These are phyloP conservation scores for Lepidocolaptes lacrymiger DNA, from an alignment of 2,797 vertebrate genomes.

Conservation along the genomic window DNA sequence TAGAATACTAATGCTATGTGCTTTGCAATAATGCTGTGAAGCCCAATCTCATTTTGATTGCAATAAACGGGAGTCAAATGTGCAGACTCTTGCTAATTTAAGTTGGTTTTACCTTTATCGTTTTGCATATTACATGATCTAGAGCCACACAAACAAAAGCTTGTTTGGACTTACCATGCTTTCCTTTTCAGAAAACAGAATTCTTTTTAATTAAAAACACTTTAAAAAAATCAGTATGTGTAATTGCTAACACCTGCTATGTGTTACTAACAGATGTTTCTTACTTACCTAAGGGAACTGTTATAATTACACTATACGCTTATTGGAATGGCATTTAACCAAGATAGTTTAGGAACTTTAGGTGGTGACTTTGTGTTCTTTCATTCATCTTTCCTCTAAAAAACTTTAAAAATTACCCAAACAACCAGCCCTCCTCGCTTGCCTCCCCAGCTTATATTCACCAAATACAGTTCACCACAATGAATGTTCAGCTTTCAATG, in stretches of 20 bases:
- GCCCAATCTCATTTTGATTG: constrained; percentile 60
- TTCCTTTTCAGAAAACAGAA: constrained; percentile 78
- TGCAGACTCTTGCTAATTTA: constrained; percentile 62
- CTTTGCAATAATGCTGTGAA: constrained; percentile 39
- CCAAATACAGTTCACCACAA: background rate
- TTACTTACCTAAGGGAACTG: constrained; percentile 81
- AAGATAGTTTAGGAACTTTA: constrained; percentile 74
- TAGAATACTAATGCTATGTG: constrained; percentile 26
- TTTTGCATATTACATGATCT: constrained; percentile 59
- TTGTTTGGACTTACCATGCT: constrained; percentile 71
- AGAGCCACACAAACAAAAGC: constrained; percentile 61
- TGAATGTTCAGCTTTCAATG: background rate
- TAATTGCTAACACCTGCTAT: constrained; percentile 84
- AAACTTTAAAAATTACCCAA: background rate
- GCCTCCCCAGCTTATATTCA: background rate
- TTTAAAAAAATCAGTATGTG: constrained; percentile 77
- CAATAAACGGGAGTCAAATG: constrained; percentile 56
- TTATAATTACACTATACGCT: constrained; percentile 80
- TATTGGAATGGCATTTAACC: constrained; percentile 77
- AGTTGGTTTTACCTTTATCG: constrained; percentile 61
- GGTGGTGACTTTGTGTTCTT: constrained; percentile 72
- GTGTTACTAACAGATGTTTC: constrained; percentile 82
- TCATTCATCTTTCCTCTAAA: constrained; percentile 42
- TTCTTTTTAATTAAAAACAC: constrained; percentile 83
- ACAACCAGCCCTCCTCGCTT: background rate